Percentiles rank a stretch among this genome's conserved stretches.
phyloP scores from a whole-genome alignment of 1,140 invertebrate genomes.

The Drosophila bifasciata region DNA sequence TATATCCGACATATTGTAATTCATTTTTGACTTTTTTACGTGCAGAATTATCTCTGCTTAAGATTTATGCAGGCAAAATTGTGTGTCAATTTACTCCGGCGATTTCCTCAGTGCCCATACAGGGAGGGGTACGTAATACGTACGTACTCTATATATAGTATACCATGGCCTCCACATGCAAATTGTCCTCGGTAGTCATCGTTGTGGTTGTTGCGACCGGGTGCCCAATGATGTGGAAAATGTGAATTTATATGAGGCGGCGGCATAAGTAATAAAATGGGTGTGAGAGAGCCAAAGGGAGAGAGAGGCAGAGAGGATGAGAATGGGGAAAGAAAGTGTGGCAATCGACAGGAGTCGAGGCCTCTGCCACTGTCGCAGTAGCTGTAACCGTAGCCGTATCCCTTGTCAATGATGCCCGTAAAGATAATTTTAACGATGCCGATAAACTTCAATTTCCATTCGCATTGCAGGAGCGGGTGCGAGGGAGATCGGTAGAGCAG shows the following conservation, averaged over 20 bases:
- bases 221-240: constrained; percentile 76
- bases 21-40: constrained; percentile 67
- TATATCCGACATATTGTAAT: constrained; percentile 52
- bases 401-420: constrained; percentile 63
- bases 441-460: constrained; percentile 82
- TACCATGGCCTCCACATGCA: constrained; percentile 45
- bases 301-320: background rate
- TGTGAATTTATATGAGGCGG: constrained; percentile 77
- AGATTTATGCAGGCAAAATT: constrained; percentile 66
- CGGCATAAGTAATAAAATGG: constrained; percentile 70
- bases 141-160: too few species aligned
- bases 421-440: constrained; percentile 82
- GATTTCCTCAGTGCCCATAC: constrained; percentile 27
- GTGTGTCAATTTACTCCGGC: constrained; percentile 68
- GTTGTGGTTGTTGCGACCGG: constrained; percentile 40
- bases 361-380: background rate
- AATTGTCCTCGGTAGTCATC: constrained; percentile 46
- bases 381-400: constrained; percentile 13
- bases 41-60: constrained; percentile 63
- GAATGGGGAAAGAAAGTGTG: background rate
- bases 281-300: background rate
- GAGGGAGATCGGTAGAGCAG: background rate
- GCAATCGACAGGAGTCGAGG: constrained; percentile 34
- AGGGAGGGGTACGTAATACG: too few species aligned
- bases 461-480: constrained; percentile 27